These are phyloP conservation scores for Coregonus ussuriensis DNA, from an alignment of 2,797 vertebrate species.

Conservation along the genomic window DNA sequence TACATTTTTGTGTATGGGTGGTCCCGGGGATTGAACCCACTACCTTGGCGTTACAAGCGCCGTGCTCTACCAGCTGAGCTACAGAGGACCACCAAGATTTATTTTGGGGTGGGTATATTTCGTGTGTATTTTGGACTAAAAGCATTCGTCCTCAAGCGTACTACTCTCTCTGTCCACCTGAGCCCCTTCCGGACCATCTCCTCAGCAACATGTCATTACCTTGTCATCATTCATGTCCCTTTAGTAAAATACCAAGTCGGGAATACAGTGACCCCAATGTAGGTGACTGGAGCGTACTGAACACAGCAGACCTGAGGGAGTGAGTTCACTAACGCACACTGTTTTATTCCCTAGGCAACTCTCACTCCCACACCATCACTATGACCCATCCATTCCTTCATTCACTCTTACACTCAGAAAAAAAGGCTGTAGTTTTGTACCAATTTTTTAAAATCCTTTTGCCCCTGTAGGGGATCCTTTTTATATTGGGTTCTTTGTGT, in stretches of 20 bases:
- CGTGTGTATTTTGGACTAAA: background rate
- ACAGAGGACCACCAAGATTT: too few species aligned
- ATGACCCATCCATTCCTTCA: too few species aligned
- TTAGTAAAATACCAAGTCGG: constrained; percentile 6
- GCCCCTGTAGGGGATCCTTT: too few species aligned
- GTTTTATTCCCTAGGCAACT: background rate
- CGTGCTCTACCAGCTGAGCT: too few species aligned
- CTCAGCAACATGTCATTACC: constrained; percentile 1
- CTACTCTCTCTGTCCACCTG: background rate
- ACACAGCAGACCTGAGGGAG: constrained; percentile 3
- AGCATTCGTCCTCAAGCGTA: background rate
- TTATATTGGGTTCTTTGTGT: too few species aligned
- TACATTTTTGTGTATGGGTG: too few species aligned
- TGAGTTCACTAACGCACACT: constrained; percentile 1
- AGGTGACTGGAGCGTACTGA: background rate
- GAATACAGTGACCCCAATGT: constrained; percentile 10
- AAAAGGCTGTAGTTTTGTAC: too few species aligned
- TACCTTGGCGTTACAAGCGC: too few species aligned
- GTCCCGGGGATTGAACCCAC: too few species aligned
- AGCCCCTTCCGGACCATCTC: background rate
- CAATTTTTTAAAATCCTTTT: too few species aligned
- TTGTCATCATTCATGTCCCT: background rate
- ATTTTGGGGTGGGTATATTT: background rate
- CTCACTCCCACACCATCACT: background rate
- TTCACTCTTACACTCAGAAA: too few species aligned